Base-by-base conservation (phyloP, 2,888 invertebrate species). In the Pherbina coryleti region DNA sequence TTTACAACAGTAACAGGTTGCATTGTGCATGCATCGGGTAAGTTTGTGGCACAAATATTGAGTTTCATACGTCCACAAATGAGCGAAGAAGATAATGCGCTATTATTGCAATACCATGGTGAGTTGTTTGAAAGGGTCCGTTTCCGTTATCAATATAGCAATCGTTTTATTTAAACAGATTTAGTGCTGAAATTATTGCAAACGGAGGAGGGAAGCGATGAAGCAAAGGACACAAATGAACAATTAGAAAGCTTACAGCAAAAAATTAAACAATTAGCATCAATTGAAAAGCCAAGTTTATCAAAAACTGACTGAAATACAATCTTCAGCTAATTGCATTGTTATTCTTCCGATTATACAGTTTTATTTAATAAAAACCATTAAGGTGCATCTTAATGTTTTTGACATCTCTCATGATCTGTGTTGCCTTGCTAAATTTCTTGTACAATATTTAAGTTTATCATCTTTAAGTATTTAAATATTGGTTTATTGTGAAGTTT, bases 11-110 rank as follows among this genome's bases (percentile, higher is more conserved):
- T 93, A 3, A 96, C 95, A 0, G 95, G 96, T 84, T 93, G 92
- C 83, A 95, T 97, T 91, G 87, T 98, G 34, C 97, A 98, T 89
- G 97, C 97, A 17, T 98, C 98, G 34, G 99, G 99, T 0, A 94
- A 96, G 88, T 97, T 97, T 90, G 97, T 99, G 14, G 94, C 97
- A 0, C 91, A 93, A 22, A 92, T 98, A 82, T 91, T 98, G 66
- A 87, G 91, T 0, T 95, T 93, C 88, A 91, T 98, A 73, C 93
- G 94, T 81, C 91, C 92, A 28, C 93, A 93, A 83, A 89, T 98
- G 71, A 92, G 92, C 79, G 91, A 91, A 31, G 93, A 95, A 7
- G 92, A 94, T 77, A 92, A 92, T 86, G 88, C 91, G 1, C 90
- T 92, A 76, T 91, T 98, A 1, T 92, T 93, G 64, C 90, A 91